A percentile compares a stretch with the other conserved stretches of the same genome.
These are phyloP conservation scores for Pomatostomus ruficeps DNA, from an alignment of 2,113 vertebrate genomes.

Conservation along the genomic window DNA sequence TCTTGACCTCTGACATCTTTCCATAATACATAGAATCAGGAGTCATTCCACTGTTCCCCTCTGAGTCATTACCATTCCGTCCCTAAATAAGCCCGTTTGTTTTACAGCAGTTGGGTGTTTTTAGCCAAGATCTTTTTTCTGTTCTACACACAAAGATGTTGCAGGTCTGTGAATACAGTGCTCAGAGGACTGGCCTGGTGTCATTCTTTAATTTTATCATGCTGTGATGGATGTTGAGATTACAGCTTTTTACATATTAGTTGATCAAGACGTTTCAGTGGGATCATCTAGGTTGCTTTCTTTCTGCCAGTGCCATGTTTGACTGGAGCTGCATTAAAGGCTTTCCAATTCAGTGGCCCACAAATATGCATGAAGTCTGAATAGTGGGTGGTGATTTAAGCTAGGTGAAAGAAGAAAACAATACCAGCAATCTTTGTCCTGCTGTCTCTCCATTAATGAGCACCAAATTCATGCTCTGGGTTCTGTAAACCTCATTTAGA, in stretches of 20 bases:
- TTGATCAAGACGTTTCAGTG: not conserved
- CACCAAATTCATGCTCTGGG: slow-evolving; percentile 21
- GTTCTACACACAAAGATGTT: not conserved
- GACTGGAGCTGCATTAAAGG: not conserved
- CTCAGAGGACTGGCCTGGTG: not conserved
- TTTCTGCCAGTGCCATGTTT: not conserved
- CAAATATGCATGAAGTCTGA: not conserved
- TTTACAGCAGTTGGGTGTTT: not conserved
- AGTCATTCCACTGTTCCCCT: not conserved
- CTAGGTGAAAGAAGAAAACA: not conserved
- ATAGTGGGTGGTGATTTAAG: not conserved
- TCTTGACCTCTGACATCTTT: not conserved
- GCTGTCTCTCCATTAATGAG: slow-evolving; percentile 51
- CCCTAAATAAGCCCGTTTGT: not conserved
- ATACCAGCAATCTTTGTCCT: not conserved
- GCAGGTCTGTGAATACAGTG: not conserved
- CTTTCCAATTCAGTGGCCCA: slow-evolving; percentile 13
- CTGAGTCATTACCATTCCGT: not conserved
- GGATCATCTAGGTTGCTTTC: not conserved
- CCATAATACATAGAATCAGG: not conserved
- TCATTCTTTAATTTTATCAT: not conserved
- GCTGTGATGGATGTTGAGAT: not conserved
- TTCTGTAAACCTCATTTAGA: slow-evolving; percentile 63
- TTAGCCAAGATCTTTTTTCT: not conserved
- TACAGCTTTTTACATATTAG: not conserved